phyloP scores from a whole-genome alignment of 2,113 vertebrate species.

The Phaethon lepturus region DNA sequence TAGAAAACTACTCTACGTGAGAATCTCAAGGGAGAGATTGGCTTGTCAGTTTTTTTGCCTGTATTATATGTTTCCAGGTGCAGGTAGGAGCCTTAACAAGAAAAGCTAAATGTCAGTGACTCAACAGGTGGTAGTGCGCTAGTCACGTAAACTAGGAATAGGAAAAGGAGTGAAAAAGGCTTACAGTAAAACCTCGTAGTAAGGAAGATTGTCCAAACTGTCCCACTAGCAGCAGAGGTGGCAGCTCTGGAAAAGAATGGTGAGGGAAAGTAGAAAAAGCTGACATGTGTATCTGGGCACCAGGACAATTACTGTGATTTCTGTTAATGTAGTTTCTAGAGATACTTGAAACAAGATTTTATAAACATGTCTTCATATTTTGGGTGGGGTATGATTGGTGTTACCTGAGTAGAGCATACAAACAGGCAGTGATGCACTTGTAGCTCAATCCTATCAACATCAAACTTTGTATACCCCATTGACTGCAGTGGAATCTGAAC shows the following conservation, averaged over 20 bases:
- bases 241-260: neutral
- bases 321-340: neutral
- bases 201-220: neutral
- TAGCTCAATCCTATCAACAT: neutral
- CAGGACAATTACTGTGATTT: neutral
- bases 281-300: neutral
- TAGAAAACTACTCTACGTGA: neutral
- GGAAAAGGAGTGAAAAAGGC: neutral
- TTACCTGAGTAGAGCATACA: neutral
- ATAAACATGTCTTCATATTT: neutral
- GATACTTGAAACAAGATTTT: neutral
- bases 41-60: neutral
- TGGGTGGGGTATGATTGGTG: neutral
- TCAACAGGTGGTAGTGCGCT: neutral
- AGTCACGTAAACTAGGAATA: neutral
- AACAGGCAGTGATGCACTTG: neutral
- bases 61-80: neutral
- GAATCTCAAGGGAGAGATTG: neutral
- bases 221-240: neutral
- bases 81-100: neutral
- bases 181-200: neutral
- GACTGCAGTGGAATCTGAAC: neutral
- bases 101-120: neutral
- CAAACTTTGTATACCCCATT: neutral
- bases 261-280: neutral